A percentile compares a stretch with the other conserved stretches of the same genome.
Evolutionary conservation across 2,888 invertebrate genomes (phyloP).

Genomic region (Trichogramma evanescens): DNA sequence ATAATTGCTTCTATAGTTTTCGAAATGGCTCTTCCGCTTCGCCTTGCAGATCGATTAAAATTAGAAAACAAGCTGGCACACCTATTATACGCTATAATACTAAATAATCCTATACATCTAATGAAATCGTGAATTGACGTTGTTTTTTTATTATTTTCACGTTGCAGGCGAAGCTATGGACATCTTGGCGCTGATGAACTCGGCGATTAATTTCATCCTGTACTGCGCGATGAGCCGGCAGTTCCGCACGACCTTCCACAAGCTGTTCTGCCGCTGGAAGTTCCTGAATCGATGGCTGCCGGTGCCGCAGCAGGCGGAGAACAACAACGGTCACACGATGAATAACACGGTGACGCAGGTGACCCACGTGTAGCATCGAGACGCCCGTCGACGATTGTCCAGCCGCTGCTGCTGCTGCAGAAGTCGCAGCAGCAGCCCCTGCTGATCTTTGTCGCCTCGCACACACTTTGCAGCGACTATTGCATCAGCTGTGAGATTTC

Average conservation of each 20-base stretch:
- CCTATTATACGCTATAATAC: too few species aligned
- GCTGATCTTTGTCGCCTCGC: conserved; percentile 14
- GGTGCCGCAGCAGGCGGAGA: conserved; percentile 34
- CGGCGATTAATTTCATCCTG: conserved; percentile 86
- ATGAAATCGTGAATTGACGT: too few species aligned
- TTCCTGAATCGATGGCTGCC: conserved; percentile 36
- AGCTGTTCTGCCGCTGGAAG: conserved; percentile 53
- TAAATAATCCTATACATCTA: too few species aligned
- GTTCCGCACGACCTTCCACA: conserved; percentile 74
- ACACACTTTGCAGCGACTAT: too few species aligned
- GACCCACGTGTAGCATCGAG: conserved; percentile 42
- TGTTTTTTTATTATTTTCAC: neutral
- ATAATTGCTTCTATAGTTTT: too few species aligned
- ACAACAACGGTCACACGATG: conserved; percentile 40
- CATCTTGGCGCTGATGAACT: conserved; percentile 80
- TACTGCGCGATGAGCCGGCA: conserved; percentile 92
- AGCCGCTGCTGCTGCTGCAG: conserved; percentile 1
- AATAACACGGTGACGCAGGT: conserved; percentile 44
- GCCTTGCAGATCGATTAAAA: too few species aligned
- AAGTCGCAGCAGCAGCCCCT: neutral
- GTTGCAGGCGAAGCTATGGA: conserved; percentile 70
- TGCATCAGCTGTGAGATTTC: too few species aligned
- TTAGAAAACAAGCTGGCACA: too few species aligned
- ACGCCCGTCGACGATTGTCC: conserved; percentile 22
- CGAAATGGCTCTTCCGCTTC: too few species aligned